phyloP scores from a whole-genome alignment of 2,888 invertebrate genomes.

The Automeris io region DNA sequence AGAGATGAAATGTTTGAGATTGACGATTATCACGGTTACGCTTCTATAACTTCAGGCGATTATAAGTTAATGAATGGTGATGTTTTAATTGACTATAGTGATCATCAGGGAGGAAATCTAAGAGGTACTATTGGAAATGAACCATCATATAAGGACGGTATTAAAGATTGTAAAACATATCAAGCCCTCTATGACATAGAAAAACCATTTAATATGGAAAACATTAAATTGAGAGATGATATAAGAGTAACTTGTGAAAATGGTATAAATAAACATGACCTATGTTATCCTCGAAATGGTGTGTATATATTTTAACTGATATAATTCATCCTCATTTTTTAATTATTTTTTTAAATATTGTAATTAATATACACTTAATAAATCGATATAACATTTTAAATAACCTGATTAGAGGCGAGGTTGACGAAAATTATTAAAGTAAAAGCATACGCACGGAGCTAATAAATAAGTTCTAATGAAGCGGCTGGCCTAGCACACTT shows the following conservation, averaged over 20 bases:
- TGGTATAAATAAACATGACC: slow-evolving; percentile 7
- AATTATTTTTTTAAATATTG: too few relatives aligned
- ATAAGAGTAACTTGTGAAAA: slow-evolving; percentile 33
- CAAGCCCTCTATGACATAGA: slow-evolving; percentile 31
- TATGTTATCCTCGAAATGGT: slow-evolving; percentile 48
- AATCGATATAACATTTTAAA: background rate
- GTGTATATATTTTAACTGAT: slow-evolving; percentile 13
- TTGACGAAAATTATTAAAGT: too few relatives aligned
- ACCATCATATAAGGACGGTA: slow-evolving; percentile 36
- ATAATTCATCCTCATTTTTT: too few relatives aligned
- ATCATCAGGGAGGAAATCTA: slow-evolving; percentile 42
- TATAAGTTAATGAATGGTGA: slow-evolving; percentile 51
- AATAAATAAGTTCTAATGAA: too few relatives aligned
- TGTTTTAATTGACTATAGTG: slow-evolving; percentile 26
- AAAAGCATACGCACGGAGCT: too few relatives aligned
- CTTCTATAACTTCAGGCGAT: slow-evolving; percentile 39
- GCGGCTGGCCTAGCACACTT: too few relatives aligned
- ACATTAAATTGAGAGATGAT: slow-evolving; percentile 29
- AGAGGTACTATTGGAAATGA: slow-evolving; percentile 37
- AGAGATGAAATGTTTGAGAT: slow-evolving; percentile 51
- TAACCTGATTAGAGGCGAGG: too few relatives aligned
- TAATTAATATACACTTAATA: too few relatives aligned
- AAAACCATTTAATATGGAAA: slow-evolving; percentile 24
- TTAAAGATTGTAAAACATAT: slow-evolving; percentile 37
- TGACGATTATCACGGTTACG: slow-evolving; percentile 46